Evolutionary conservation across 2,113 vertebrate species (phyloP).

Genomic region (Microtus pennsylvanicus): DNA sequence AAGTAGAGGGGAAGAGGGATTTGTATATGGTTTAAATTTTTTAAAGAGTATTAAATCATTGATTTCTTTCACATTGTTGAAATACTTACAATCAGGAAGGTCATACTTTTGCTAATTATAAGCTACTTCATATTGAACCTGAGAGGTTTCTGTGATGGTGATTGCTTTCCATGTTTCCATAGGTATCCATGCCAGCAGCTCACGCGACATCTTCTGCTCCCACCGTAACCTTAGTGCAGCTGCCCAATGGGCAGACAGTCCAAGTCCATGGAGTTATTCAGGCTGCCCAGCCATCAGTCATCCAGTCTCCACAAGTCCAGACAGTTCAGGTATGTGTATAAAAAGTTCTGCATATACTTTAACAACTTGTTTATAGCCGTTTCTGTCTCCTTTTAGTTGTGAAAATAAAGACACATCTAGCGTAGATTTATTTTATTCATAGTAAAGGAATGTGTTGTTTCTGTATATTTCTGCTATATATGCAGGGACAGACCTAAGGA

Average conservation of each 20-base stretch:
- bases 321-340: constrained; percentile 94
- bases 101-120: constrained; percentile 48
- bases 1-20: background rate
- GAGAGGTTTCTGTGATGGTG: constrained; percentile 52
- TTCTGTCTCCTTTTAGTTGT: constrained; percentile 56
- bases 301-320: constrained; percentile 98
- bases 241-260: constrained; percentile 98
- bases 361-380: constrained; percentile 50
- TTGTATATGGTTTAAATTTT: background rate
- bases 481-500: background rate
- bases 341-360: constrained; percentile 76
- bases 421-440: constrained; percentile 42
- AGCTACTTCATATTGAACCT: constrained; percentile 55
- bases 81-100: constrained; percentile 49
- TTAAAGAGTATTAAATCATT: constrained; percentile 36
- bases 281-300: constrained; percentile 98
- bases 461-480: constrained; percentile 30
- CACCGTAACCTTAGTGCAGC: constrained; percentile 97
- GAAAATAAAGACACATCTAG: constrained; percentile 54
- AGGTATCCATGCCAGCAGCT: constrained; percentile 96
- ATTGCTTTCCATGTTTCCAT: constrained; percentile 73
- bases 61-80: constrained; percentile 29
- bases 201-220: constrained; percentile 93
- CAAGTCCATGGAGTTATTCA: constrained; percentile 99
- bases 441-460: constrained; percentile 35